Base-by-base conservation (phyloP, 2,113 vertebrate genomes). In the Hippocampus mohnikei region DNA sequence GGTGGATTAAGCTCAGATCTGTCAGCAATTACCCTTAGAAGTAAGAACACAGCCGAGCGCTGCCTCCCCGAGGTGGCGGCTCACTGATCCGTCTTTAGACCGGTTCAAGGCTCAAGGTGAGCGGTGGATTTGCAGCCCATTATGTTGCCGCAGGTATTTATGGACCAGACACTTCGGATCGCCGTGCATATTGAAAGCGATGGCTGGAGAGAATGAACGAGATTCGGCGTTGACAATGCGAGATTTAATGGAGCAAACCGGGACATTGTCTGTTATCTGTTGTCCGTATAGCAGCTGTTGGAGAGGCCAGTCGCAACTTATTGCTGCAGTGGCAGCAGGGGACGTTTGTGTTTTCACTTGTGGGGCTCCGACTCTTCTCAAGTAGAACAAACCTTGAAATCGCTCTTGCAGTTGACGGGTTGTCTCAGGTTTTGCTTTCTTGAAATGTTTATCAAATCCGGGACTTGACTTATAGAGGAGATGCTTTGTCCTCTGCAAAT, bases 1-100 rank as follows among this genome's bases (percentile, higher is more conserved):
- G 73, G 69, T 79, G 84, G 86, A 88, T 89, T 84, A 84, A 60
- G 81, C 89, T 87, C 69, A 87, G 84, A 91, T 90, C 87, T 84
- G 81, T 77, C 71, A 81, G 80, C 88, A 88, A 88, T 91, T 91
- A 89, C 82, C 83, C 82, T 76, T 55, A 68, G 72, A 76, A 73
- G 75, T 80, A 76, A 8, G 80, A 86, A 80, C 78, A 79, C 70
- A 68, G 82, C 62, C 75, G 71, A 80, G 44, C 70, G 27, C 75
- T 75, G 74, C 87, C 82, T 75, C 62, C 62, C 67, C 0, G 75
- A 74, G 86, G 85, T 87, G 70, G 73, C 20, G 25, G 44, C 20
- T 60, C 41, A 82, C 74, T 73, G 66, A 75, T 5, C 46, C 27
- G 71, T 83, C 77, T 84, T 72, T 73, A 41, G 40, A 82, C 58